These are phyloP conservation scores for Myzus persicae DNA, from an alignment of 1,140 invertebrate species.

Conservation along the genomic window DNA sequence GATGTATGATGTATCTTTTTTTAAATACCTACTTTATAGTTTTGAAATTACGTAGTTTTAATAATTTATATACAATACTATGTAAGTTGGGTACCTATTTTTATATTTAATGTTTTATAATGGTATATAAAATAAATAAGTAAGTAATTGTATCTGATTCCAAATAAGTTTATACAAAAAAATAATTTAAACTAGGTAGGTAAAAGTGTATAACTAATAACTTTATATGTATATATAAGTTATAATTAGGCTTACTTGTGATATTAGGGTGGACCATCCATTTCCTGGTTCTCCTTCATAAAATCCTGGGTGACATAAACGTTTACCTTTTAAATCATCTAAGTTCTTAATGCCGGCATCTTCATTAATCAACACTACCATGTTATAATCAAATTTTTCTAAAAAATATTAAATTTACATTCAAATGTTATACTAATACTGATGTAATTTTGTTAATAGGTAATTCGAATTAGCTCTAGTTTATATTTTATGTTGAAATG, in stretches of 20 bases:
- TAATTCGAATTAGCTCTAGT: background rate
- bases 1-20: background rate
- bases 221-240: background rate
- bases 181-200: background rate
- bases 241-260: slow-evolving; percentile 67
- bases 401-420: background rate
- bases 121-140: background rate
- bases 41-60: background rate
- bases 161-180: background rate
- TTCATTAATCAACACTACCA: slow-evolving; percentile 76
- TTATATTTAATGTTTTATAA: background rate
- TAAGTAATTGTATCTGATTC: background rate
- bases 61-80: background rate
- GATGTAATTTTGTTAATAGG: background rate
- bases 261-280: slow-evolving; percentile 74
- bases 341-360: slow-evolving; percentile 67
- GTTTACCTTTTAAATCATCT: slow-evolving; percentile 72
- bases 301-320: slow-evolving; percentile 79
- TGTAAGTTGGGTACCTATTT: background rate
- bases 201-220: background rate
- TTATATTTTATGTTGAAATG: background rate
- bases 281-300: slow-evolving; percentile 61
- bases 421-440: background rate
- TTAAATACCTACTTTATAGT: background rate
- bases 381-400: slow-evolving; percentile 69